Evolutionary conservation across 37 sponge, comb jelly and placozoan species (phyloP).

Genomic region (Beroe forskalii): DNA sequence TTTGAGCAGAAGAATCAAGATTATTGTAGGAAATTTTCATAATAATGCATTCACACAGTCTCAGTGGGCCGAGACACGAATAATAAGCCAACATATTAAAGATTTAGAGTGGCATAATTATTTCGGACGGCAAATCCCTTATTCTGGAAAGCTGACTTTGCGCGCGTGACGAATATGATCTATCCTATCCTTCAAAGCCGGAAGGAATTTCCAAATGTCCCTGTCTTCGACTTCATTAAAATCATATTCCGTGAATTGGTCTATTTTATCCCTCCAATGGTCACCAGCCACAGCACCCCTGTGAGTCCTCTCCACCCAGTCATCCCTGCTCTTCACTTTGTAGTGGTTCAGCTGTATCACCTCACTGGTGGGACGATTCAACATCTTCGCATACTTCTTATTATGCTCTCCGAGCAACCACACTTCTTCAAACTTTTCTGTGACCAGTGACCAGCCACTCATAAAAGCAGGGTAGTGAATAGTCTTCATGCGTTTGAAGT

Average conservation of each 20-base stretch:
- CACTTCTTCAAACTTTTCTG: constrained; percentile 5
- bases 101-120: too few relatives aligned
- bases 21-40: too few relatives aligned
- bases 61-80: too few relatives aligned
- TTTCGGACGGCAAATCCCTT: too few relatives aligned
- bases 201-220: background rate
- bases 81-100: too few relatives aligned
- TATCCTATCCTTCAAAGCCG: background rate
- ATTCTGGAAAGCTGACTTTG: too few relatives aligned
- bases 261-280: background rate
- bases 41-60: too few relatives aligned
- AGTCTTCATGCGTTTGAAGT: constrained; percentile 20
- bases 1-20: too few relatives aligned
- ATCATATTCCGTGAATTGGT: background rate
- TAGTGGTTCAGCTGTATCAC: background rate
- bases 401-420: background rate
- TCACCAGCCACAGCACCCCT: background rate
- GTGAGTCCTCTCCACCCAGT: background rate
- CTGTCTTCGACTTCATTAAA: background rate
- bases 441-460: background rate
- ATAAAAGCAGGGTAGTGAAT: background rate
- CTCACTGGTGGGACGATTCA: background rate
- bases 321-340: constrained; percentile 3
- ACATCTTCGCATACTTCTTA: background rate
- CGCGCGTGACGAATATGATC: too few relatives aligned